phyloP scores from a whole-genome alignment of 2,888 invertebrate species.

The Agrotis clavis region DNA sequence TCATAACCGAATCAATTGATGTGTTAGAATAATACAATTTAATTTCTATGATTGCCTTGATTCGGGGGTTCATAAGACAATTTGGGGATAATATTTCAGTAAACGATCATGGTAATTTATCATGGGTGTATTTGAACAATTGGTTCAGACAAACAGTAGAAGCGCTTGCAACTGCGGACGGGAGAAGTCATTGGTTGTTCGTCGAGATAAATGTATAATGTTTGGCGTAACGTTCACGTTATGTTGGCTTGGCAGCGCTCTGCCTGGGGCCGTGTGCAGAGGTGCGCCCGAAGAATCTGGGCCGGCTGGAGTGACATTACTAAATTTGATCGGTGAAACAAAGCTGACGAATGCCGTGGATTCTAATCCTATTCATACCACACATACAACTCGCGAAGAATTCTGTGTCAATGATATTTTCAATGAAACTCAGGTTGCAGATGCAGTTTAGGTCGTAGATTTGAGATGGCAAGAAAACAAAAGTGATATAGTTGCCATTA shows the following conservation, averaged over 20 bases:
- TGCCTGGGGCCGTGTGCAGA: conserved; percentile 89
- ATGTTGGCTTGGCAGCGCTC: conserved; percentile 85
- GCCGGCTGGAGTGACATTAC: conserved; percentile 91
- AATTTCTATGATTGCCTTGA: conserved; percentile 45
- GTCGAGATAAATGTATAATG: conserved; percentile 83
- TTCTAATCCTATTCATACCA: conserved; percentile 72
- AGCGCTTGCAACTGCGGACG: conserved; percentile 76
- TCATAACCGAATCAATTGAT: conserved; percentile 36
- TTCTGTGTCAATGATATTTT: conserved; percentile 63
- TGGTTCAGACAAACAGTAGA: conserved; percentile 51
- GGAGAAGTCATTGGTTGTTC: conserved; percentile 82
- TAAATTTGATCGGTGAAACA: conserved; percentile 89
- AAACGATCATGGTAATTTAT: conserved; percentile 40
- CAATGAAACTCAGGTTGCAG: conserved; percentile 38
- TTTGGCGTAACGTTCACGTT: conserved; percentile 77
- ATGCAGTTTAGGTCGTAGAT: conserved; percentile 42
- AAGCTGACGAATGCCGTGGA: conserved; percentile 83
- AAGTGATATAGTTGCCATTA: conserved; percentile 44
- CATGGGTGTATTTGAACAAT: conserved; percentile 62
- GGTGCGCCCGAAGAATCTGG: conserved; percentile 87
- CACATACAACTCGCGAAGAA: conserved; percentile 43
- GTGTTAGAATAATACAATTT: conserved; percentile 8
- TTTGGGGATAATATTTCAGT: conserved; percentile 29
- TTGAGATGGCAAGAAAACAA: conserved; percentile 37
- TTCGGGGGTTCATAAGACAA: conserved; percentile 18